Percentiles rank a stretch among this genome's conserved stretches.
Conservation (phyloP, 2,888 invertebrate genomes). For the Pandemis corylana region DNA sequence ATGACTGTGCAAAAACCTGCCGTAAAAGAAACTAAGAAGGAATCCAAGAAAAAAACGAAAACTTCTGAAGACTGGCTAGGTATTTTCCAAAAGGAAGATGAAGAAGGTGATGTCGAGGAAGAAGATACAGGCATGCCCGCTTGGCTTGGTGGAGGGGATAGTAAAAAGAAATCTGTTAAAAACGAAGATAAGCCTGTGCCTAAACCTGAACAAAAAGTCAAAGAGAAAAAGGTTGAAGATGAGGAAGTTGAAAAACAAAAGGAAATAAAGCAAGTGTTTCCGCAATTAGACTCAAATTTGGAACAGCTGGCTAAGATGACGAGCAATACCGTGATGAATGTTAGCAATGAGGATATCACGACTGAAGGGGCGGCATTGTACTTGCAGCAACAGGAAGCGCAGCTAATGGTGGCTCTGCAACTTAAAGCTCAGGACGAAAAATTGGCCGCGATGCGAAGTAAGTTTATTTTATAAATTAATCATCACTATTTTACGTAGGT, state of each 20-base stretch:
- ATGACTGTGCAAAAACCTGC: constrained; percentile 52
- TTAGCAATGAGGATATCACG: constrained; percentile 72
- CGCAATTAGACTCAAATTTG: constrained; percentile 44
- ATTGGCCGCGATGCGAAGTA: constrained; percentile 82
- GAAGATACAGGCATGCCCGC: constrained; percentile 69
- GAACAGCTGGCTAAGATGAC: constrained; percentile 44
- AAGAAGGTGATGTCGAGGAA: constrained; percentile 56
- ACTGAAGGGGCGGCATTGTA: constrained; percentile 83
- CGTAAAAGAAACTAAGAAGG: constrained; percentile 57
- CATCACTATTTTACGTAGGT: background rate
- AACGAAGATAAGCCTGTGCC: constrained; percentile 47
- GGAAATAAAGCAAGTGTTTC: constrained; percentile 39
- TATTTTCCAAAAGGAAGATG: constrained; percentile 69
- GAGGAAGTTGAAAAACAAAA: constrained; percentile 46
- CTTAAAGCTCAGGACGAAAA: constrained; percentile 87
- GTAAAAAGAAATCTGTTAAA: constrained; percentile 60
- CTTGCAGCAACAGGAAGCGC: constrained; percentile 87
- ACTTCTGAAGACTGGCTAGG: constrained; percentile 77
- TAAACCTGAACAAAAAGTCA: constrained; percentile 38
- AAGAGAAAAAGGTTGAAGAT: constrained; percentile 35
- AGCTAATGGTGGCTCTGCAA: constrained; percentile 85
- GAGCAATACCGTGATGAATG: constrained; percentile 51
- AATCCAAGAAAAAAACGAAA: constrained; percentile 60
- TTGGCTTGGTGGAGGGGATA: constrained; percentile 68
- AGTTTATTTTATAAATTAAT: constrained; percentile 46